phyloP scores from a whole-genome alignment of 2,888 invertebrate genomes.

The Shargacucullia verbasci region DNA sequence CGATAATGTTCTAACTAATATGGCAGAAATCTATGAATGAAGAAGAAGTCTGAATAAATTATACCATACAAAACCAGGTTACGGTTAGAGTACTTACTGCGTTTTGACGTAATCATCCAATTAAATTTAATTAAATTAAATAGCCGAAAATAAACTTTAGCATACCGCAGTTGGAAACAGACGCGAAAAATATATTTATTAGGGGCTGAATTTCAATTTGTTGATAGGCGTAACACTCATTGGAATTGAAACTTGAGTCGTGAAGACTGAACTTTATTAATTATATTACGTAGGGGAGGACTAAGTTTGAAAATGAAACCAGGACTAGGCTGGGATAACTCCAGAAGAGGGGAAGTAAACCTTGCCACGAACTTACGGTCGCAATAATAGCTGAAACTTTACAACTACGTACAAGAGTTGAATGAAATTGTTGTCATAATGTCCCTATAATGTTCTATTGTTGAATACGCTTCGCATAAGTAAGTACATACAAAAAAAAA shows the following conservation, averaged over 20 bases:
- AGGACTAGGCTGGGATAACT: constrained; percentile 30
- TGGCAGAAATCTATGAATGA: no score
- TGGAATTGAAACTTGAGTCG: constrained; percentile 44
- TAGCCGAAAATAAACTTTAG: no score
- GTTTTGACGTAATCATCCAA: no score
- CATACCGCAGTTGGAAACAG: no score
- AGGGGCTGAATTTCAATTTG: constrained; percentile 35
- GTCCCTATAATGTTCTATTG: no score
- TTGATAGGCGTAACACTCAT: constrained; percentile 36
- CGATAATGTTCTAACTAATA: no score
- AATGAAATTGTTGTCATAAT: neutral
- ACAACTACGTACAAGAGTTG: neutral
- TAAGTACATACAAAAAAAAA: no score
- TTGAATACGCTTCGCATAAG: no score
- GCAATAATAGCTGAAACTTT: constrained; percentile 6
- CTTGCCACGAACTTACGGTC: constrained; percentile 19
- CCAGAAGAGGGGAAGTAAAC: constrained; percentile 23
- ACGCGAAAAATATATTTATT: constrained; percentile 22
- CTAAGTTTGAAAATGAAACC: constrained; percentile 37
- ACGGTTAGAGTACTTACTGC: no score
- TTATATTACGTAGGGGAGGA: constrained; percentile 38
- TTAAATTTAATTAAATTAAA: no score
- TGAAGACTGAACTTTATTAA: constrained; percentile 48
- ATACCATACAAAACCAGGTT: no score
- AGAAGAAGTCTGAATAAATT: no score